Evolutionary conservation across 1,140 invertebrate species (phyloP), one percentile per base, ranked within the genome.

Genomic region (Cepaea nemoralis): DNA sequence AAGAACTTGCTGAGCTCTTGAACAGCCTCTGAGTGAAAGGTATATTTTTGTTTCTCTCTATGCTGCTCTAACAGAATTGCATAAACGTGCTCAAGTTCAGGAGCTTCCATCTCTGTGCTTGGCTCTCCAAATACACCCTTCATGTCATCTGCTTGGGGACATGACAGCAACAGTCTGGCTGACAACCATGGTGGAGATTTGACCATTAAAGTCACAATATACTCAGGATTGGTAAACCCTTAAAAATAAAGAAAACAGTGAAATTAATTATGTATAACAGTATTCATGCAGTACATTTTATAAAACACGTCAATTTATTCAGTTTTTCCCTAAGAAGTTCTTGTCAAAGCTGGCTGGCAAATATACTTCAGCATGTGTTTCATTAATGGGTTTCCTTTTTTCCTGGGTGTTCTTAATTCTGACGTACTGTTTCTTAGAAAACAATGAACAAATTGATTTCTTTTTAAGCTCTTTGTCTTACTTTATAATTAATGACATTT

Each of bases 151-250:
- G 70, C 77, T 63, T 75, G 40, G 19, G 85, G 83, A 70, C 85
- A 86, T 22, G 83, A 80, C 24, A 86, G 31, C 0, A 86, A 74
- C 33, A 83, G 84, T 14, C 85, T 73, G 37, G 81, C 77, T 19
- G 81, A 79, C 48, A 86, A 35, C 83, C 81, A 84, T 12, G 77
- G 22, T 33, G 81, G 78, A 27, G 67, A 77, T n/a, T 83, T 85
- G 19, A 82, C 48, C 45, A 79, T 75, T 39, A 85, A 22, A 8
- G 82, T 78, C 6, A 86, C 82, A 5, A 85, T 31, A 59, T 86
- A 85, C 35, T 84, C 79, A 1, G 85, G 84, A 1, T 35, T 45
- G 19, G 81, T 80, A 70, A 86, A 83, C 19, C 84, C 85, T 79
- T 69, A 39, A 31, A 63, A 59, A 59, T 27, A 27, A 48, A 74